phyloP scores from a whole-genome alignment of 2,888 invertebrate genomes.

The Leucania comma region DNA sequence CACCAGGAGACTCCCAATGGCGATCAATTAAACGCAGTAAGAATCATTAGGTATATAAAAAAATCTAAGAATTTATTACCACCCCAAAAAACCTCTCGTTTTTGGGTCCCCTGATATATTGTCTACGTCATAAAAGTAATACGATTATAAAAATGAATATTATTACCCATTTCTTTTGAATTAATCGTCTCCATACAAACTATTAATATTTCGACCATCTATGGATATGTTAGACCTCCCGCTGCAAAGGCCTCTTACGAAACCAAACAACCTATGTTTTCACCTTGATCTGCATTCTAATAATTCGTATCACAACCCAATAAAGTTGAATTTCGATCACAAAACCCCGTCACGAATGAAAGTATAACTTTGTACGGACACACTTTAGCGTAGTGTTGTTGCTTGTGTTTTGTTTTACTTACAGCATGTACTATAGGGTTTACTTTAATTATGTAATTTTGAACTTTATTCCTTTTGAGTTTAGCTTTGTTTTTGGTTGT shows the following conservation, averaged over 20 bases:
- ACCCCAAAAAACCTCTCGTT: slow-evolving; percentile 40
- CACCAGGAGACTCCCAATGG: slow-evolving; percentile 47
- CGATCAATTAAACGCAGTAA: slow-evolving; percentile 54
- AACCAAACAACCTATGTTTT: slow-evolving; percentile 58
- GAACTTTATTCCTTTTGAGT: slow-evolving; percentile 57
- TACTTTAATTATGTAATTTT: slow-evolving; percentile 60
- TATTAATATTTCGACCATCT: slow-evolving; percentile 81
- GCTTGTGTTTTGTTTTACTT: slow-evolving; percentile 82
- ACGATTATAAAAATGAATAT: slow-evolving; percentile 75
- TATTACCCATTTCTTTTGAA: slow-evolving; percentile 75
- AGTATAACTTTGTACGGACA: slow-evolving; percentile 65
- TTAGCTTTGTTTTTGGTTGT: slow-evolving; percentile 65
- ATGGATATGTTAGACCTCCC: slow-evolving; percentile 79
- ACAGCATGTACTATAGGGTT: slow-evolving; percentile 73
- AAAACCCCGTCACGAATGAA: slow-evolving; percentile 44
- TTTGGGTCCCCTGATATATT: slow-evolving; percentile 62
- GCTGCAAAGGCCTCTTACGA: slow-evolving; percentile 76
- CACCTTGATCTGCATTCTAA: slow-evolving; percentile 39
- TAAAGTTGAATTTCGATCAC: slow-evolving; percentile 70
- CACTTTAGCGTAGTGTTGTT: slow-evolving; percentile 76
- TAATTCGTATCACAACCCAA: slow-evolving; percentile 61
- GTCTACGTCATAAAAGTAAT: slow-evolving; percentile 69
- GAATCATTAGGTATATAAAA: slow-evolving; percentile 34
- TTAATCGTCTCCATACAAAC: slow-evolving; percentile 77
- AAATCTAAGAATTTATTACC: slow-evolving; percentile 29